Evolutionary conservation across 2,888 invertebrate species (phyloP).

Genomic region (Boloria euphrosyne): DNA sequence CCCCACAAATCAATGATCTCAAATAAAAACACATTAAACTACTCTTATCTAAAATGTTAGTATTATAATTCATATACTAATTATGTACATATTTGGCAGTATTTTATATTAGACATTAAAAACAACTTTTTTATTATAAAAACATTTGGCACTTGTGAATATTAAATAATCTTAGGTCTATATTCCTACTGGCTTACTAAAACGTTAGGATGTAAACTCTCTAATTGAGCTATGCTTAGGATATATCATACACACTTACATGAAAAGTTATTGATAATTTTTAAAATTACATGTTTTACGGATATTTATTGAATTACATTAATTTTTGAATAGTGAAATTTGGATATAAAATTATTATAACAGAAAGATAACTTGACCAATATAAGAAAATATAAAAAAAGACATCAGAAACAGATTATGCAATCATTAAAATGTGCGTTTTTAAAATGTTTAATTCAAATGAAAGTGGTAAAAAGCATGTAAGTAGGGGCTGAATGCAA

Average conservation of each 20-base stretch:
- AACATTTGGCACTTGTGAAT: constrained; percentile 26
- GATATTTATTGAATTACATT: too few species aligned
- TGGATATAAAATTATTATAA: too few species aligned
- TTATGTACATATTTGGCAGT: constrained; percentile 37
- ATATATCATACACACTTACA: background rate
- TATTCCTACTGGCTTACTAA: constrained; percentile 20
- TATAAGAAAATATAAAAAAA: constrained; percentile 7
- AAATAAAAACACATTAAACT: background rate
- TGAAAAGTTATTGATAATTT: background rate
- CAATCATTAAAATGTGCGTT: too few species aligned
- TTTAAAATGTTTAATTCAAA: too few species aligned
- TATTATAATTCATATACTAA: constrained; percentile 13
- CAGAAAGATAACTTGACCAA: background rate
- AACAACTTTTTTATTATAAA: constrained; percentile 17
- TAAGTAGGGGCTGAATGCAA: constrained; percentile 7
- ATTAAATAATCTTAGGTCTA: constrained; percentile 22
- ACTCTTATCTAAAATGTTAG: background rate
- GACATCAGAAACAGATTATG: background rate
- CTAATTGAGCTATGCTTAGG: background rate
- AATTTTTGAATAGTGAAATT: too few species aligned
- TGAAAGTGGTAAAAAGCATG: too few species aligned
- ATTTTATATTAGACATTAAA: constrained; percentile 19
- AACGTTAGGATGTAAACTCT: background rate
- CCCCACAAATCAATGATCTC: background rate
- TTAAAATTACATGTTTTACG: background rate